A percentile compares a stretch with the other conserved stretches of the same genome.
Evolutionary conservation across 1,140 invertebrate species (phyloP).

Genomic region (Caerostris extrusa): DNA sequence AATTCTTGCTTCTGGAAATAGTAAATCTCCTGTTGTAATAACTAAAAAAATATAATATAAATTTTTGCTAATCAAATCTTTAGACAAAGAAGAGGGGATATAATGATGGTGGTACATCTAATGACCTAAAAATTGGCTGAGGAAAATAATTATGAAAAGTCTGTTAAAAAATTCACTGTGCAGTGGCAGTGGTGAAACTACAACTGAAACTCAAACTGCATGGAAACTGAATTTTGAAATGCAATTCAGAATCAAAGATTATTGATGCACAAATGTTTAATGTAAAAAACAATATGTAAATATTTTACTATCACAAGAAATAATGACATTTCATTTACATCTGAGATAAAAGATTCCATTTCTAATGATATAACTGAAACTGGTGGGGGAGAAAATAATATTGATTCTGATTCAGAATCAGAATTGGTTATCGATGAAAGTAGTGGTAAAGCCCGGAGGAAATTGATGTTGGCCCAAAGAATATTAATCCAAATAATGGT

Average conservation of each 20-base stretch:
- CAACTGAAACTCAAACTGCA: too few species aligned
- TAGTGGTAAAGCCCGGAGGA: not conserved
- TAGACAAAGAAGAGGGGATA: too few species aligned
- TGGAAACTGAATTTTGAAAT: not conserved
- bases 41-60: too few species aligned
- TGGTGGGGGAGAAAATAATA: not conserved
- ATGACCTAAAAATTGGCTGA: too few species aligned
- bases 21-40: too few species aligned
- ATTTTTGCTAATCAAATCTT: too few species aligned
- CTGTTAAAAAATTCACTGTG: too few species aligned
- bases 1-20: too few species aligned
- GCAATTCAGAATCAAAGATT: not conserved
- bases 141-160: too few species aligned
- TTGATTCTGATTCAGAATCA: not conserved
- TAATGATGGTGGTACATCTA: too few species aligned
- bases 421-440: not conserved
- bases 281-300: not conserved
- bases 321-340: not conserved
- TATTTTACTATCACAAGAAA: not conserved
- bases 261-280: not conserved
- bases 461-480: too few species aligned
- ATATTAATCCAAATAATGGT: not conserved
- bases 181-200: too few species aligned
- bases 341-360: not conserved
- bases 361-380: not conserved